A percentile compares a stretch with the other conserved stretches of the same genome.
Conservation (phyloP, 2,113 vertebrate species). For the Gymnarchus niloticus region DNA sequence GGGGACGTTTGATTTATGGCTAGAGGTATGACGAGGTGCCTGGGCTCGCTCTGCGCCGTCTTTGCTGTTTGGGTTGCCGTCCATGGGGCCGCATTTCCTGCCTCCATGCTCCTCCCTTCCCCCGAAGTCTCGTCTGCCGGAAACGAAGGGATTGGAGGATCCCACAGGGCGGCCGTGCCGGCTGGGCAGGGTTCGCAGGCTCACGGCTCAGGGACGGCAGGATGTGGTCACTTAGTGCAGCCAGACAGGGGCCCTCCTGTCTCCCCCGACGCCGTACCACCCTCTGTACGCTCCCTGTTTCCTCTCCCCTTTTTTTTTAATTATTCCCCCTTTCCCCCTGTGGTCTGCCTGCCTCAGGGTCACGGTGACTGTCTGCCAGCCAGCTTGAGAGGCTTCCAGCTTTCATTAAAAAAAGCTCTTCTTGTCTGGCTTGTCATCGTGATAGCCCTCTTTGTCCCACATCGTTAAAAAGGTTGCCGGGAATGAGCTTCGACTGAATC, state of each 20-base stretch:
- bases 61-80: constrained; percentile 5
- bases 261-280: constrained; percentile 7
- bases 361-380: neutral
- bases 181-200: constrained; percentile 2
- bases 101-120: neutral
- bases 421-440: neutral
- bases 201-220: constrained; percentile 16
- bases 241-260: constrained; percentile 23
- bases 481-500: neutral
- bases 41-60: neutral
- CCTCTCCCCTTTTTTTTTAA: neutral
- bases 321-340: neutral
- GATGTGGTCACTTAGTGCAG: constrained; percentile 24
- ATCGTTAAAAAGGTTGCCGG: neutral
- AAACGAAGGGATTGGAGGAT: constrained; percentile 30
- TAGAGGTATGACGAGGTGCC: neutral
- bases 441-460: neutral
- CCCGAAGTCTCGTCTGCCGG: constrained; percentile 26
- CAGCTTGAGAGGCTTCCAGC: neutral
- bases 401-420: neutral
- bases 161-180: neutral
- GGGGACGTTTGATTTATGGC: neutral
- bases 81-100: neutral
- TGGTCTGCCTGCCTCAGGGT: neutral
- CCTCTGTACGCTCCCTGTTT: neutral